These are phyloP conservation scores for Sycobia sp. DNA, from an alignment of 1,140 invertebrate species.

Conservation along the genomic window DNA sequence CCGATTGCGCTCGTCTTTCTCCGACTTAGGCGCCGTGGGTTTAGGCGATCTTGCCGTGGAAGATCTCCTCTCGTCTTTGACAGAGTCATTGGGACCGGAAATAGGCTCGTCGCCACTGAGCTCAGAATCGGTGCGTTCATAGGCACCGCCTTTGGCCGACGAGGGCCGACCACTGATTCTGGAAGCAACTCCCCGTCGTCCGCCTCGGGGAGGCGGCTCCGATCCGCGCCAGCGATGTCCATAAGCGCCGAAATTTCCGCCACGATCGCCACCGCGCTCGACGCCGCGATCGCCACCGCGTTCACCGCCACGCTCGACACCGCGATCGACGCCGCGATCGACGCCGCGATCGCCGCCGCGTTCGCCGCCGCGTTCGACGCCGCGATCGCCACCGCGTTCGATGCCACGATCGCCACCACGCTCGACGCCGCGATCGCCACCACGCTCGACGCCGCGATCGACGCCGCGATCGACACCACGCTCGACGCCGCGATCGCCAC, in stretches of 20 bases:
- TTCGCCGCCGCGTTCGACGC: no score
- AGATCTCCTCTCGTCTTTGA: constrained; percentile 58
- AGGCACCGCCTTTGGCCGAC: constrained; percentile 54
- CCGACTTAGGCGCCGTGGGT: constrained; percentile 56
- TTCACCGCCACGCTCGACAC: constrained; percentile 12
- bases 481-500: constrained; percentile 44
- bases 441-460: constrained; percentile 46
- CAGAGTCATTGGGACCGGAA: constrained; percentile 60
- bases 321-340: constrained; percentile 36
- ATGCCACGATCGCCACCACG: no score
- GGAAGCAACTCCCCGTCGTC: constrained; percentile 48
- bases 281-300: no score
- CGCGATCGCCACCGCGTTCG: no score
- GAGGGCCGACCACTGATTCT: constrained; percentile 46
- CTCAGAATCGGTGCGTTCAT: constrained; percentile 66
- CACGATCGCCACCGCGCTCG: constrained; percentile 35
- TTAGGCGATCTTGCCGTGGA: constrained; percentile 56
- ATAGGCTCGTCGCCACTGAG: constrained; percentile 65
- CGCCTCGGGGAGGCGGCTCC: constrained; percentile 39
- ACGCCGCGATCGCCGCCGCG: background rate
- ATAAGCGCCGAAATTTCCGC: constrained; percentile 47
- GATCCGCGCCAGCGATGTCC: constrained; percentile 41
- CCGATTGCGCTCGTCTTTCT: constrained; percentile 67
- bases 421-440: no score
- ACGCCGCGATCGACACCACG: constrained; percentile 43